Conservation (phyloP, 2,113 vertebrate species). For the Plestiodon gilberti region DNA sequence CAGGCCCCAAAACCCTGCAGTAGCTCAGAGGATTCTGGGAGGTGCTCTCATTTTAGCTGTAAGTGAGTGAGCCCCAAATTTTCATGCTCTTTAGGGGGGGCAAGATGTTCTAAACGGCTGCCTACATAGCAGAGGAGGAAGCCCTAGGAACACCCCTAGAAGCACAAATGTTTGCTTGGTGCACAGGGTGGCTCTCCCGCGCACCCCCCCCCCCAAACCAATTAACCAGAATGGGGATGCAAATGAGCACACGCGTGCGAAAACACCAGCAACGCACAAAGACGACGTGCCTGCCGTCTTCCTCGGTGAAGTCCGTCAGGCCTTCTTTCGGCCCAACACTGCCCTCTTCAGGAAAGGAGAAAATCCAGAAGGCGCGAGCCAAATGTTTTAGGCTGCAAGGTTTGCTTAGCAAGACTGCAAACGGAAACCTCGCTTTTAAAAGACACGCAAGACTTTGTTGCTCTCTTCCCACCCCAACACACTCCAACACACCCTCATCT, state of each 20-base stretch:
- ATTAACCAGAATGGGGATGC: too few species aligned
- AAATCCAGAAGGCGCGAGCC: neutral
- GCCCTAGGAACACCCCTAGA: neutral
- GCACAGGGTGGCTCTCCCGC: neutral
- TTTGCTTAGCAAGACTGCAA: neutral
- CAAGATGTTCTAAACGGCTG: neutral
- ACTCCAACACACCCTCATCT: neutral
- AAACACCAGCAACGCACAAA: neutral
- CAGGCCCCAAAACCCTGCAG: neutral
- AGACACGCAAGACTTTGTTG: neutral
- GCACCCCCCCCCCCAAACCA: neutral
- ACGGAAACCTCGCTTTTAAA: neutral
- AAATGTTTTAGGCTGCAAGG: neutral
- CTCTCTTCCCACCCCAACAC: too few species aligned
- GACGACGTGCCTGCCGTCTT: neutral
- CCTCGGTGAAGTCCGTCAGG: neutral
- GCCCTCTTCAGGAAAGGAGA: constrained; percentile 25
- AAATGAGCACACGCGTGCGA: neutral
- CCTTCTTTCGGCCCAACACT: neutral
- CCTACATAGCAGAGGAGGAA: neutral
- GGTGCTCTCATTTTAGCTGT: too few species aligned
- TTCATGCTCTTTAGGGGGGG: neutral
- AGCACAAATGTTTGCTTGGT: neutral
- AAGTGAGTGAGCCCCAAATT: too few species aligned
- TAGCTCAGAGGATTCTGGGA: too few species aligned